Base-by-base conservation (phyloP, 1,140 invertebrate genomes). In the Aphelenchoides fujianensis region DNA sequence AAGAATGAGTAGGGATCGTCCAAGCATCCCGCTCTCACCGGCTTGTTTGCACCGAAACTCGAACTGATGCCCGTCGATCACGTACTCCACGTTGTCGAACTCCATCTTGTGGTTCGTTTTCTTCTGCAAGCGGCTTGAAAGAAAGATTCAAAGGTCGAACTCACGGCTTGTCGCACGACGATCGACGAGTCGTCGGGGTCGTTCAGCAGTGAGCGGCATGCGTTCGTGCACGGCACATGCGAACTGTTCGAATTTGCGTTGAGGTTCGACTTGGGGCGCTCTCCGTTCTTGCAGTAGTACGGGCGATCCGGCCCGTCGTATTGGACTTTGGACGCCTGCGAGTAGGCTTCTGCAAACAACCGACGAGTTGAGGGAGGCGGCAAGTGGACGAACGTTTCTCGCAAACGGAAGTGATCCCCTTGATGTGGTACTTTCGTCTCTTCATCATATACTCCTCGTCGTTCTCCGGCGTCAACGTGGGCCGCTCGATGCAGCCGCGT, bases 391-490 rank as follows among this genome's bases (percentile, higher is more conserved):
- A 16, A 48, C 41, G 41, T 48, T 59, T 59, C 34, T 19, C 19
- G 55, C 55, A 59, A 59, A 59, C 55, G 12, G 55, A 59, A 7
- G 5, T 59, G 55, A 59, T 19, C 5, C 55, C 55, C 28, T 59
- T 5, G 7, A 59, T 59, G 55, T 7, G 5, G 23, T 7, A 19
- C 7, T 16, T 59, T 27, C 55, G 55, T 19, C 5, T 59, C 5
- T 59, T 59, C 55, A 59, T 19, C 19, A 32, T 59, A 19, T 7
- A 7, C 19, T 59, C 55, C 5, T 19, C 19, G 5, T 59, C 55
- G 5, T 59, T 19, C 28, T 59, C 19, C 5, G 55, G 55, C 7
- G 55, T 19, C 7, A 59, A 5, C 28, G 55, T 59, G 12, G 55
- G 55, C 34, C 55, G 55, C 5, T 27, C 55, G 19, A 59, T 59